A percentile compares a stretch with the other conserved stretches of the same genome.
Conservation (phyloP, 2,797 vertebrate species). For the Onychomys leucogaster region DNA sequence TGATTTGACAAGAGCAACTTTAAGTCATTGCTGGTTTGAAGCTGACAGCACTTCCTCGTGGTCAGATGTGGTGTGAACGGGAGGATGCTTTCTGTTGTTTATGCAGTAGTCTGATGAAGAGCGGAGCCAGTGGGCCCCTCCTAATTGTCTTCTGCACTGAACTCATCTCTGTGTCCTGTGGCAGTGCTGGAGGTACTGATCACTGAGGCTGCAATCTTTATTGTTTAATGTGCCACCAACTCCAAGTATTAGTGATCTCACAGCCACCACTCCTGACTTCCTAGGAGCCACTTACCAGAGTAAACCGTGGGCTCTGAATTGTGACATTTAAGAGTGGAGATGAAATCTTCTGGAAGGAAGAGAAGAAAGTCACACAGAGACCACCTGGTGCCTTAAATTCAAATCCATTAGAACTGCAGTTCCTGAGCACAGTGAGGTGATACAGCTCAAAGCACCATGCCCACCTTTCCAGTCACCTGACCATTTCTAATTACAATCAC, state of each 20-base stretch:
- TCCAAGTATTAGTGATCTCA: constrained; percentile 62
- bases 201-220: neutral
- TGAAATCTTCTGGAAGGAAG: constrained; percentile 43
- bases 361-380: neutral
- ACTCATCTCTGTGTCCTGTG: constrained; percentile 45
- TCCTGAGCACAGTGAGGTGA: accelerated
- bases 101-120: constrained; percentile 71
- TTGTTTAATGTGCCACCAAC: constrained; percentile 65
- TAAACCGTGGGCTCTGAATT: constrained; percentile 19
- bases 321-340: constrained; percentile 60
- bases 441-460: accelerated
- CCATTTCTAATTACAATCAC: neutral
- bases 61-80: constrained; percentile 81
- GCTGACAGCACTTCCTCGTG: constrained; percentile 75
- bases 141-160: constrained; percentile 78
- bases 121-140: constrained; percentile 52
- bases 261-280: neutral
- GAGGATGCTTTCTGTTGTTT: constrained; percentile 83
- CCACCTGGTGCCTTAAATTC: neutral
- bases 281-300: constrained; percentile 29
- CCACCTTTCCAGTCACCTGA: neutral
- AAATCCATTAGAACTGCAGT: neutral
- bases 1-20: constrained; percentile 86
- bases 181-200: constrained; percentile 51
- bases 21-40: constrained; percentile 84